phyloP scores from a whole-genome alignment of 2,888 invertebrate genomes.

The Torymus tubicola region DNA sequence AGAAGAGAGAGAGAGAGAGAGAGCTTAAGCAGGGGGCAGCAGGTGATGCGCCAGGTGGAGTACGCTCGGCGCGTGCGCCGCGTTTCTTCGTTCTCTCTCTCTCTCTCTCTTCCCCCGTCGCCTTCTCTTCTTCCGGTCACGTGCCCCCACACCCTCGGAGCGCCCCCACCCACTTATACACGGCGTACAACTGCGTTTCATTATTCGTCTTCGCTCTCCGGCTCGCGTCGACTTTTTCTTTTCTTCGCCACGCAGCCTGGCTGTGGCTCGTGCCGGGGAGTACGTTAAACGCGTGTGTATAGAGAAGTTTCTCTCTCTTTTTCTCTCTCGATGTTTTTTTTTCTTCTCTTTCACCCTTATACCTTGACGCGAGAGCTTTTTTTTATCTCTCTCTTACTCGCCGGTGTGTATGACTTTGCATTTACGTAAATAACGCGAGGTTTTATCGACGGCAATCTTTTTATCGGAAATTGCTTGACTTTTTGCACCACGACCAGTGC shows the following conservation, averaged over 20 bases:
- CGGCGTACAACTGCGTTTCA: slow-evolving; percentile 55
- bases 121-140: slow-evolving; percentile 70
- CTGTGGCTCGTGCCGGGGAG: slow-evolving; percentile 26
- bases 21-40: slow-evolving; percentile 69
- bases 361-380: background rate
- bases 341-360: slow-evolving; percentile 8
- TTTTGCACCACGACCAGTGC: slow-evolving; percentile 27
- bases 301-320: background rate
- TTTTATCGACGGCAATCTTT: slow-evolving; percentile 54
- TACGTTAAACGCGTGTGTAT: slow-evolving; percentile 8
- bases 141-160: slow-evolving; percentile 63
- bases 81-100: slow-evolving; percentile 56
- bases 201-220: slow-evolving; percentile 56
- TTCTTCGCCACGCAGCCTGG: background rate
- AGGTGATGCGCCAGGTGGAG: slow-evolving; percentile 75
- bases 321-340: background rate
- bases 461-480: slow-evolving; percentile 51
- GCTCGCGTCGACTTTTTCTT: slow-evolving; percentile 56
- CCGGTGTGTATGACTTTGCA: slow-evolving; percentile 49
- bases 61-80: slow-evolving; percentile 72
- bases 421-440: slow-evolving; percentile 56
- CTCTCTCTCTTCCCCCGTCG: slow-evolving; percentile 52
- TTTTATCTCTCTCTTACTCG: background rate
- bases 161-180: slow-evolving; percentile 57
- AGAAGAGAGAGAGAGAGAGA: slow-evolving; percentile 54